Conservation (phyloP, 2,113 vertebrate species). For the Lamprotornis superbus region DNA sequence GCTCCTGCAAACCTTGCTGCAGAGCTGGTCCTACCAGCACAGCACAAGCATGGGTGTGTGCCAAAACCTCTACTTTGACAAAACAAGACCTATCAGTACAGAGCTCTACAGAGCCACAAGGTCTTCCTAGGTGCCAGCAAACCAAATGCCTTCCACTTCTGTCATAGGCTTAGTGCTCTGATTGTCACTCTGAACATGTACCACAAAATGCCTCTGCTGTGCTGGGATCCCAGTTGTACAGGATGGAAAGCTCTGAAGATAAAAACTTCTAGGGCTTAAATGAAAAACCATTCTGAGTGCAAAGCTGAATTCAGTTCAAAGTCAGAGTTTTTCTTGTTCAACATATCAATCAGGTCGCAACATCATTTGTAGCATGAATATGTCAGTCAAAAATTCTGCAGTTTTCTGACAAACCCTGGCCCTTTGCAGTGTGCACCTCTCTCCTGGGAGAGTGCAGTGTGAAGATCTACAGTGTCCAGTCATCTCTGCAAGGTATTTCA, state of each 20-base stretch:
- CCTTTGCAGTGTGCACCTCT: background rate
- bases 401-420: background rate
- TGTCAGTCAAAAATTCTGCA: background rate
- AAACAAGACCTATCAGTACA: background rate
- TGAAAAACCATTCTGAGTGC: background rate
- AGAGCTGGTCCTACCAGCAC: background rate
- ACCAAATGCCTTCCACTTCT: background rate
- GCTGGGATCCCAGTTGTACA: background rate
- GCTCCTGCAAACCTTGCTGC: background rate
- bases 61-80: background rate
- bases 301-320: background rate
- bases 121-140: background rate
- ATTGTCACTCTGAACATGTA: background rate
- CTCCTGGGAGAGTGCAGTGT: background rate
- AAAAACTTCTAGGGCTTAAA: background rate
- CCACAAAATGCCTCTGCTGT: background rate
- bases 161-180: fast-evolving
- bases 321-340: background rate
- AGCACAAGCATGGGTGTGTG: background rate
- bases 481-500: slow-evolving; percentile 50
- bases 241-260: background rate
- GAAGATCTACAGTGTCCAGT: background rate
- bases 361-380: background rate
- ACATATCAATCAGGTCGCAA: background rate
- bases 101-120: background rate